Conservation (phyloP, 2,888 invertebrate genomes). For the Hypercompe scribonia region DNA sequence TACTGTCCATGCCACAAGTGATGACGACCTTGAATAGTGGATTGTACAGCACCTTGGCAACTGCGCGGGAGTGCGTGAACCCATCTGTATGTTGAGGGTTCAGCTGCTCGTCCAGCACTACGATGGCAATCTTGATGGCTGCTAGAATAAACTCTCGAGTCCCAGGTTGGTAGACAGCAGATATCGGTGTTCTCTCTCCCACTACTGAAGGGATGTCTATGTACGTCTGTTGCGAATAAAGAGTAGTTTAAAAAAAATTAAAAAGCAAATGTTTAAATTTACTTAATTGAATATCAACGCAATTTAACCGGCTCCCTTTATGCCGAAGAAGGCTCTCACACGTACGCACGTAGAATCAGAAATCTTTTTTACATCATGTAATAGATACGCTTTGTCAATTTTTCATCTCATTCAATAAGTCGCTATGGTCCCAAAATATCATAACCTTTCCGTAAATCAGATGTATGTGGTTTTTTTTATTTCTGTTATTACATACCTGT, state of each 20-base stretch:
- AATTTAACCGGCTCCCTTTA: no score
- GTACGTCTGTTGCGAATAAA: slow-evolving; percentile 83
- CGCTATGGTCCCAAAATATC: not conserved
- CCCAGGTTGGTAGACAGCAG: slow-evolving; percentile 88
- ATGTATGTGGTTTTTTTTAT: no score
- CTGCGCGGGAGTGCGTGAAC: slow-evolving; percentile 89
- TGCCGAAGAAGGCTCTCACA: no score
- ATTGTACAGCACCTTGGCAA: slow-evolving; percentile 92
- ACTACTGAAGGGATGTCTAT: slow-evolving; percentile 88
- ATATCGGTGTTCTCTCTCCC: slow-evolving; percentile 87
- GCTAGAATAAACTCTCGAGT: slow-evolving; percentile 90
- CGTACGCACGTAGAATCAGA: no score
- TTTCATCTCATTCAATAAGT: not conserved
- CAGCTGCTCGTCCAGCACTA: slow-evolving; percentile 89
- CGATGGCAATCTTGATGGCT: slow-evolving; percentile 87
- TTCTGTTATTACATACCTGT: slow-evolving; percentile 78
- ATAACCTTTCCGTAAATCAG: not conserved
- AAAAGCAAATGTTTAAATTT: no score
- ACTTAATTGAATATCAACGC: no score
- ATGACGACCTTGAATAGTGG: slow-evolving; percentile 91
- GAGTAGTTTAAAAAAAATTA: not conserved
- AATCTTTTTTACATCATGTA: not conserved
- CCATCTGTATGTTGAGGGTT: slow-evolving; percentile 91
- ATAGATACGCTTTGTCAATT: not conserved
- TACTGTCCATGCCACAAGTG: slow-evolving; percentile 92